Base-by-base conservation (phyloP, 2,888 invertebrate genomes). In the Nemurella pictetii region DNA sequence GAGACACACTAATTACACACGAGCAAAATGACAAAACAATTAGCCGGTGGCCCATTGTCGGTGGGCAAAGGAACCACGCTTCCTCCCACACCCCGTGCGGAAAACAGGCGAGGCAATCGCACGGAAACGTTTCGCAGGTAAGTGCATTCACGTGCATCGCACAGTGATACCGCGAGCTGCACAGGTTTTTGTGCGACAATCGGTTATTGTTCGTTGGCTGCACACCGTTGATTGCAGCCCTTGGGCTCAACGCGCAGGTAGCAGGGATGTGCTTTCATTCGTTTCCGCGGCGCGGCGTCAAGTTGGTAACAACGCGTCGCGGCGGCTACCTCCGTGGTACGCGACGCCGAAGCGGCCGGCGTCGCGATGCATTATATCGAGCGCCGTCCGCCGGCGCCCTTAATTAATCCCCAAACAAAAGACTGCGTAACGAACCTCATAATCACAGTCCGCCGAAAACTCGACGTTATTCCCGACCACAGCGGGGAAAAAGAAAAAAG, bases 351-450 rank as follows among this genome's bases (percentile, higher is more conserved):
- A n/a, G n/a, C n/a, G n/a, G n/a, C n/a, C n/a, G n/a, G n/a, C n/a
- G 20, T 55, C 9, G 55, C 55, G 55, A 55, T 55, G 55, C 55
- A 55, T 55, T 20, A 12, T 55, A 12, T 55, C 55, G 55, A 55
- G 20, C 55, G 55, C 55, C 15, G 15, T 55, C 3, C 55, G 20
- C 55, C 55, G 12, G 15, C 55, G 55, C 55, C 20, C 55, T 20
- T 55, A 55, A 55, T 55, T 55, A 55, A 55, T 55, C 55, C 55
- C 55, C 20, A 55, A 55, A 55, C 55, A 55, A 55, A 55, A 55
- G 55, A 55, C 55, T 55, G 55, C 75, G 26, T 75, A 75, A 75
- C 75, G 75, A 75, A 75, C 27, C 28, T 75, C 75, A 75, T 75
- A 75, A 75, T 75, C 75, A 55, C 28, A 75, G 75, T 27, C 75